Percentiles rank a stretch among this genome's conserved stretches.
phyloP scores from a whole-genome alignment of 2,888 invertebrate species.

The Germaria angustata region DNA sequence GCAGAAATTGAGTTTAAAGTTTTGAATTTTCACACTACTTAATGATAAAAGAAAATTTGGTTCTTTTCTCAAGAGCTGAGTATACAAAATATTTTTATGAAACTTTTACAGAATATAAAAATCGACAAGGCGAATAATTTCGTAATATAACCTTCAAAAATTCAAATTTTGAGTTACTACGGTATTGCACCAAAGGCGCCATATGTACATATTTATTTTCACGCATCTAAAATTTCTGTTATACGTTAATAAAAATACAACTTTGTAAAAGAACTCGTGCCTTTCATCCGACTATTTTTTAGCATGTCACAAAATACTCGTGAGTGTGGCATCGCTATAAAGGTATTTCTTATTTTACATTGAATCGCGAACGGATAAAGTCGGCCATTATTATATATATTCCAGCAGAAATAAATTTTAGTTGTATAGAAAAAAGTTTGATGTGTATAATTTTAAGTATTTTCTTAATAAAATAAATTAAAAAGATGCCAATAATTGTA shows the following conservation, averaged over 20 bases:
- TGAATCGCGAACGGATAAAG: conserved; percentile 51
- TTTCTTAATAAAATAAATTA: conserved; percentile 27
- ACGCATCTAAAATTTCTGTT: too few relatives aligned
- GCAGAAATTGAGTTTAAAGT: too few relatives aligned
- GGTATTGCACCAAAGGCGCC: too few relatives aligned
- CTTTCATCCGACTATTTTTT: conserved; percentile 23
- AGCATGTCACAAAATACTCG: conserved; percentile 31
- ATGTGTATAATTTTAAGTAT: conserved; percentile 43
- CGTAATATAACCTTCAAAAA: too few relatives aligned
- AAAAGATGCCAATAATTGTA: conserved; percentile 56
- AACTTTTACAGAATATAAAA: too few relatives aligned
- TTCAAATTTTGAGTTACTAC: too few relatives aligned
- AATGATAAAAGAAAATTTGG: too few relatives aligned
- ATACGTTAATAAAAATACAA: conserved; percentile 22
- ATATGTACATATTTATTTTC: too few relatives aligned
- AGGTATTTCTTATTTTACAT: conserved; percentile 51
- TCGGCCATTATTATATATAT: conserved; percentile 61
- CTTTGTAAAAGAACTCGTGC: background rate
- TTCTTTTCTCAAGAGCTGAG: too few relatives aligned
- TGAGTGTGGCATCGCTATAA: conserved; percentile 10
- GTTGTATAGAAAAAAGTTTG: conserved; percentile 47
- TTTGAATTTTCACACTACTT: too few relatives aligned
- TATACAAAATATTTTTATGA: too few relatives aligned
- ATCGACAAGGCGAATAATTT: too few relatives aligned
- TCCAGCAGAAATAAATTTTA: conserved; percentile 32